These are phyloP conservation scores for Phymorhynchus buccinoides DNA, from an alignment of 1,140 invertebrate genomes.

Conservation along the genomic window DNA sequence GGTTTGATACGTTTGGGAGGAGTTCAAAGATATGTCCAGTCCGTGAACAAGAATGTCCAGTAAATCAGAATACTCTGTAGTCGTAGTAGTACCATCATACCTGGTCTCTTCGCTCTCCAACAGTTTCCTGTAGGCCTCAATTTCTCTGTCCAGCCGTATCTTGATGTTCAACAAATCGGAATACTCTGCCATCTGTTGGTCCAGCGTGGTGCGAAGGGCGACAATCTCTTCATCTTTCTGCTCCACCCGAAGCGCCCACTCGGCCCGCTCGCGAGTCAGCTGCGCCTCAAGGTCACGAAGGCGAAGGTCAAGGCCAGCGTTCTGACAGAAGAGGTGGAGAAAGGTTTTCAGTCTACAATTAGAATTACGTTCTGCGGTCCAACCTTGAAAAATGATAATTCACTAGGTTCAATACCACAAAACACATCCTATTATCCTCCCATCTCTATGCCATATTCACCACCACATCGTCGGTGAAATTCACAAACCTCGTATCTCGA, in stretches of 20 bases:
- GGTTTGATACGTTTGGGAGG: too few species aligned
- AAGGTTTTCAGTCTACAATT: background rate
- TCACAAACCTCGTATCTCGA: too few species aligned
- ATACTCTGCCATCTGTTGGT: constrained; percentile 90
- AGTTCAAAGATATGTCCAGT: too few species aligned
- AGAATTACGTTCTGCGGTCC: background rate
- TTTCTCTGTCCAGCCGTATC: constrained; percentile 94
- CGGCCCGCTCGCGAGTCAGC: constrained; percentile 81
- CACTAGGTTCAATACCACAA: too few species aligned
- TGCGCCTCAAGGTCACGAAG: constrained; percentile 87
- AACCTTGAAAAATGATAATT: too few species aligned
- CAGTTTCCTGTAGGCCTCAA: constrained; percentile 94
- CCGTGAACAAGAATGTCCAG: too few species aligned
- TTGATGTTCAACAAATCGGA: constrained; percentile 98
- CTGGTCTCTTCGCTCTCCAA: constrained; percentile 85
- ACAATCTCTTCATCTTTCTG: constrained; percentile 84
- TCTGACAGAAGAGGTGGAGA: constrained; percentile 47
- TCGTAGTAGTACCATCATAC: constrained; percentile 61
- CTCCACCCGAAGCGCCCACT: constrained; percentile 84
- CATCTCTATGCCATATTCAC: too few species aligned
- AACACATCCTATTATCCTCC: too few species aligned
- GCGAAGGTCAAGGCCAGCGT: constrained; percentile 67
- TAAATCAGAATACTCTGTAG: too few species aligned
- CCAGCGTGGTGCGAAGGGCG: constrained; percentile 87
- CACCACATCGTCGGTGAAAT: too few species aligned